Conservation (phyloP, 2,113 vertebrate genomes). For the Boulengeromyrus knoepffleri region DNA sequence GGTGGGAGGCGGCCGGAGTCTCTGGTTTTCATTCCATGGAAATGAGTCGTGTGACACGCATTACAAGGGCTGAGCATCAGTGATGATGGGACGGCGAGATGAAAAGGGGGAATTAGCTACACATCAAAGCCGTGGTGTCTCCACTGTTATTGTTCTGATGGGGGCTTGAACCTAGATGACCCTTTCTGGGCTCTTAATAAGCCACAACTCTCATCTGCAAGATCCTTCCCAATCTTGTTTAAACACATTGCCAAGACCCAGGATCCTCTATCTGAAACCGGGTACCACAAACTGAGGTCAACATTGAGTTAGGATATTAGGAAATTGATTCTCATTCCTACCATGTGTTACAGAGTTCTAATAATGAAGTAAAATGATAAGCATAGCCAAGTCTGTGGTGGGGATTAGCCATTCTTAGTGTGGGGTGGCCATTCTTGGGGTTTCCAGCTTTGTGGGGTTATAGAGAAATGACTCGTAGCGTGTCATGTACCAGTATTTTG, state of each 20-base stretch:
- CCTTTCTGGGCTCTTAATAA: not conserved
- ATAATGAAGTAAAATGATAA: not conserved
- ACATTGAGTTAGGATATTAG: not conserved
- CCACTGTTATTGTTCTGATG: not conserved
- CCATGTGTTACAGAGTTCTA: not conserved
- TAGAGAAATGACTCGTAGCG: not conserved
- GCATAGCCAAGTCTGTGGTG: not conserved
- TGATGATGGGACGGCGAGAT: not conserved
- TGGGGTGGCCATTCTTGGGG: not conserved
- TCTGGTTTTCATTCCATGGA: not conserved
- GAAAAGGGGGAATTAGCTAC: not conserved
- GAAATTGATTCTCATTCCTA: not conserved
- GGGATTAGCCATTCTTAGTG: not conserved
- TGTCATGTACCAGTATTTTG: not conserved
- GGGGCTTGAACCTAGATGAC: not conserved
- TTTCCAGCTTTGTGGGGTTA: not conserved
- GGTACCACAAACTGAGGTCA: not conserved
- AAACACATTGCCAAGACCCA: not conserved
- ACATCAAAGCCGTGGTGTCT: not conserved
- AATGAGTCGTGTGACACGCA: not conserved
- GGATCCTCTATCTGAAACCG: not conserved
- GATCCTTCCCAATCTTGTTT: not conserved
- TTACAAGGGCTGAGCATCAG: not conserved
- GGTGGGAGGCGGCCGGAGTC: not conserved
- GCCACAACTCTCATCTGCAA: not conserved